phyloP scores from a whole-genome alignment of 2,888 invertebrate species.

The Metalampra italica region DNA sequence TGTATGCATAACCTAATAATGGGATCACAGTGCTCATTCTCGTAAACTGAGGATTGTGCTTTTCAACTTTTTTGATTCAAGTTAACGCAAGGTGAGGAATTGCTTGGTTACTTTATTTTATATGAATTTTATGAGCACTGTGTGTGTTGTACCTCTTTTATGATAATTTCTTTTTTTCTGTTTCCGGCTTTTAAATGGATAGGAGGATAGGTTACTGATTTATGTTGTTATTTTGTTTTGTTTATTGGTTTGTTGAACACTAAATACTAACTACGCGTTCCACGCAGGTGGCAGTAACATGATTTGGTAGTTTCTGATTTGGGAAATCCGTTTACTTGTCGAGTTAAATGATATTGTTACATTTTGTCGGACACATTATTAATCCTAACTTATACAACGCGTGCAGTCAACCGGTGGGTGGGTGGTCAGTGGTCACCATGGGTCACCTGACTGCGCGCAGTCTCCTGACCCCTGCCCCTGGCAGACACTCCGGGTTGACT shows the following conservation, averaged over 20 bases:
- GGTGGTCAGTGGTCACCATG: too few species aligned
- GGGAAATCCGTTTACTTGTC: not conserved
- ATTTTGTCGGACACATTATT: too few species aligned
- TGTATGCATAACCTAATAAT: not conserved
- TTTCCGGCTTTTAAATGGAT: conserved; percentile 6
- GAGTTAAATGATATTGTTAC: too few species aligned
- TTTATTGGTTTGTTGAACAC: conserved; percentile 1
- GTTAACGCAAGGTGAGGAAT: not conserved
- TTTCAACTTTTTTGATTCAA: not conserved
- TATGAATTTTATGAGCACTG: not conserved
- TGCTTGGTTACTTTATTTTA: not conserved
- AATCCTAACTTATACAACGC: too few species aligned
- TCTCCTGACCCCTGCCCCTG: too few species aligned
- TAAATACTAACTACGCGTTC: not conserved
- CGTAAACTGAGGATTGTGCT: not conserved
- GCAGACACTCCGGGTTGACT: too few species aligned
- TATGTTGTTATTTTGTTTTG: not conserved
- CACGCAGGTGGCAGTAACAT: not conserved
- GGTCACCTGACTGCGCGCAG: too few species aligned
- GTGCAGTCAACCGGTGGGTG: too few species aligned
- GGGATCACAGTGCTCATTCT: not conserved
- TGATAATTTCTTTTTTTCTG: conserved; percentile 2
- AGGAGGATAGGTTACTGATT: conserved; percentile 7
- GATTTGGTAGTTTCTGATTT: not conserved
- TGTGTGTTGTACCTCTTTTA: not conserved